Conservation (phyloP, 2,888 invertebrate species). For the Dysmachus trigonus region DNA sequence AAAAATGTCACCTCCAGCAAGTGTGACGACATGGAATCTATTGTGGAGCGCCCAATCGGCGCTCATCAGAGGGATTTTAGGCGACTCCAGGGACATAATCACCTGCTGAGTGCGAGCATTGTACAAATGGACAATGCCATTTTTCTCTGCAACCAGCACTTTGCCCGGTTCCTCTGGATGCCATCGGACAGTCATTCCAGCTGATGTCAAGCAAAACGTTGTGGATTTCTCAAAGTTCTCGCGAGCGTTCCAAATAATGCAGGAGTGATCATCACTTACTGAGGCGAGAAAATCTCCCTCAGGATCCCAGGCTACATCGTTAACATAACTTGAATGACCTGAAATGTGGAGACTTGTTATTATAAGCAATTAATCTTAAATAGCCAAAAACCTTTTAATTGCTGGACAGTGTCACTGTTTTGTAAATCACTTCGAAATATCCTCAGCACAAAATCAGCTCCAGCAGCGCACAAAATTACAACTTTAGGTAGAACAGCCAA, state of each 20-base stretch:
- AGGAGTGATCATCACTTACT: constrained; percentile 80
- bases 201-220: constrained; percentile 72
- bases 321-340: constrained; percentile 76
- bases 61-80: constrained; percentile 70
- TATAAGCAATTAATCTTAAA: neutral
- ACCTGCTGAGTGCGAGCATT: constrained; percentile 74
- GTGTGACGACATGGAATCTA: constrained; percentile 67
- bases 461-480: constrained; percentile 64
- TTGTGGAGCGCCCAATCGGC: constrained; percentile 78
- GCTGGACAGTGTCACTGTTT: constrained; percentile 53
- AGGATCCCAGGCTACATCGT: constrained; percentile 75
- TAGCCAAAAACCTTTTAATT: neutral
- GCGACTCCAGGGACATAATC: constrained; percentile 73
- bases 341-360: constrained; percentile 42
- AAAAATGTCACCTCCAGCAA: constrained; percentile 73
- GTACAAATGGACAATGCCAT: constrained; percentile 77
- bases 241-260: constrained; percentile 72
- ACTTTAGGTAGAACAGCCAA: constrained; percentile 69
- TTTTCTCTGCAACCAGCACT: constrained; percentile 78
- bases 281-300: constrained; percentile 76
- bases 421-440: constrained; percentile 69
- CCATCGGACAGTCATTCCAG: constrained; percentile 74
- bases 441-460: constrained; percentile 68
- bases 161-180: constrained; percentile 76
- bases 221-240: constrained; percentile 67